Base-by-base conservation (phyloP, 2,888 invertebrate genomes). In the Cataglyphis livida region DNA sequence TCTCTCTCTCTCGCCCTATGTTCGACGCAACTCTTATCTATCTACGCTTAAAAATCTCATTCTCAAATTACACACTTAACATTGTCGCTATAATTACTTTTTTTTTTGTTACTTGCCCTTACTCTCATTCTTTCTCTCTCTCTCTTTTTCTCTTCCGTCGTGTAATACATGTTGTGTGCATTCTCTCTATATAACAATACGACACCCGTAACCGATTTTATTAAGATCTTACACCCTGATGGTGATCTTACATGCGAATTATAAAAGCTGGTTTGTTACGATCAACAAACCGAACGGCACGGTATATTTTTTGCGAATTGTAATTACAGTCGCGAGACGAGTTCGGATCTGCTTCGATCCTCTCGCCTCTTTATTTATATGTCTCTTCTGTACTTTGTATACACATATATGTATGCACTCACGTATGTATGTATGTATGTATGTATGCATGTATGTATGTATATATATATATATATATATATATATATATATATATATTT, bases 191-290 rank as follows among this genome's bases (percentile, higher is more conserved):
- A 62, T 75, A 75, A 66, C 5, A 25, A 28, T 59, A 59, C 25
- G 51, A 65, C 51, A 75, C 62, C 44, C 25, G 75, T 51, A 66
- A 51, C 25, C 75, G 21, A 44, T 10, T 62, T 74, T 41, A 65
- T 75, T 35, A 65, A 62, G 66, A 54, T 65, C 48, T 73, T 73
- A 62, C 64, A 32, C 44, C 32, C 44, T 32, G 21, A 75, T 7
- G 64, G 64, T 38, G 75, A 57, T 21, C 71, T 70, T 59, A 79
- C 59, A 21, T 32, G 32, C 62, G 57, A 81, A 54, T 83, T 83
- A 68, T 65, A 83, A 83, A 83, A 83, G 81, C 61, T 81, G 54
- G 68, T 70, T 82, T 68, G 62, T 81, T 61, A 32, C 68, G 32
- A 76, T 66, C 38, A 70, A 51, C 65, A 81, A 83, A 81, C 62